Base-by-base conservation (phyloP, 1,140 invertebrate species). In the Parapsyche elsis region DNA sequence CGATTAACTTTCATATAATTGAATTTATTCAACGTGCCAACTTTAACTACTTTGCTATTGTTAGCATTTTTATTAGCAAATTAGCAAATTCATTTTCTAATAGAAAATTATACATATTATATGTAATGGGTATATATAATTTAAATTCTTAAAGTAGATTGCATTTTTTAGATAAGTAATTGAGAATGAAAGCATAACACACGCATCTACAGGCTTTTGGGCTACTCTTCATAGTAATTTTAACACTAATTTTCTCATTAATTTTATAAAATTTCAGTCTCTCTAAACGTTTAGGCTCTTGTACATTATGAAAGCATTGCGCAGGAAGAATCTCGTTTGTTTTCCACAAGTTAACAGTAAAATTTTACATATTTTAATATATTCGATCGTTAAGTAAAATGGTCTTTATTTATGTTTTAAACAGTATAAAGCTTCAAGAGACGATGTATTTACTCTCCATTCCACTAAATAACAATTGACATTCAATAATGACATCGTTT, bases 221-320 rank as follows among this genome's bases (percentile, higher is more conserved):
- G 64, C 64, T 67, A 26, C 23, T 67, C 14, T 2, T 67, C 21
- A 61, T 21, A 61, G 16, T 61, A 67, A 26, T 67, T n/a, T 76
- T 64, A 77, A 44, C 59, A 53, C 75, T 77, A 77, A 64, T 57
- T 64, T 77, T 77, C 61, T 73, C 19, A 45, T 46, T 67, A 67
- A 67, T 67, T 67, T 64, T 64, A 77, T 67, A 77, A 77, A 77
- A 77, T 77, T 77, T 77, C 75, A 77, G 75, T 77, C 75, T 76
- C 73, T 77, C 46, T 77, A 77, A 64, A 44, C 53, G 23, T 75
- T 75, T 59, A 77, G 75, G 75, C 75, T 77, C 75, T 77, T 77
- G 75, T 77, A 77, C 75, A 64, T 46, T 53, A 77, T 77, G 53
- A 64, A 49, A 77, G 75, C 75, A 77, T 26, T 77, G 75, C 75